A percentile compares a stretch with the other conserved stretches of the same genome.
These are phyloP conservation scores for Himantopus leucocephalus DNA, from an alignment of 2,113 vertebrate genomes.

Conservation along the genomic window DNA sequence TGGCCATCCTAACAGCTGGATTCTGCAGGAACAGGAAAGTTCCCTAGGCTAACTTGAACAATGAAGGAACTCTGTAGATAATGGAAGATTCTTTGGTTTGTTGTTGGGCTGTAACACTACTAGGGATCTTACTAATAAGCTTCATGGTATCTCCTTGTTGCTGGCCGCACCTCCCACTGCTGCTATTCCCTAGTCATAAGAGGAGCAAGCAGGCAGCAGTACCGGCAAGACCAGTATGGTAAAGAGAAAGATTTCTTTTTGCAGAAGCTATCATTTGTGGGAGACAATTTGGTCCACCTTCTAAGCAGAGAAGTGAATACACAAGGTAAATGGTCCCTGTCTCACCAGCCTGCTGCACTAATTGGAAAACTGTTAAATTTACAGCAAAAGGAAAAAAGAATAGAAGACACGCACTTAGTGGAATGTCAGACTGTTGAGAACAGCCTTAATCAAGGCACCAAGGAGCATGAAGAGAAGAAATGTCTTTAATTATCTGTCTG, in stretches of 20 bases:
- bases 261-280: not conserved
- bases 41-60: accelerated
- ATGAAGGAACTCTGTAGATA: not conserved
- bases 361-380: not conserved
- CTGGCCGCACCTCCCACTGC: not conserved
- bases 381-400: not conserved
- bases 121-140: not conserved
- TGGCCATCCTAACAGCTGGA: not conserved
- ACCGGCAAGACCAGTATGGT: not conserved
- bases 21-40: not conserved
- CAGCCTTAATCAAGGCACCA: not conserved
- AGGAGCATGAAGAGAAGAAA: not conserved
- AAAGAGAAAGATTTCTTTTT: not conserved
- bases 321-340: not conserved
- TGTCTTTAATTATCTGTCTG: not conserved
- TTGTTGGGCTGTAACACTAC: not conserved
- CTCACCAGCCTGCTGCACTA: not conserved
- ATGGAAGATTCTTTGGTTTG: not conserved
- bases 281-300: not conserved
- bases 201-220: not conserved
- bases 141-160: not conserved
- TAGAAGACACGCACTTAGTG: not conserved
- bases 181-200: not conserved
- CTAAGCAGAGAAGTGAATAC: not conserved
- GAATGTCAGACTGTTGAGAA: not conserved